A percentile compares a stretch with the other conserved stretches of the same genome.
phyloP scores from a whole-genome alignment of 2,113 vertebrate species.

The Ageneiosus marmoratus region DNA sequence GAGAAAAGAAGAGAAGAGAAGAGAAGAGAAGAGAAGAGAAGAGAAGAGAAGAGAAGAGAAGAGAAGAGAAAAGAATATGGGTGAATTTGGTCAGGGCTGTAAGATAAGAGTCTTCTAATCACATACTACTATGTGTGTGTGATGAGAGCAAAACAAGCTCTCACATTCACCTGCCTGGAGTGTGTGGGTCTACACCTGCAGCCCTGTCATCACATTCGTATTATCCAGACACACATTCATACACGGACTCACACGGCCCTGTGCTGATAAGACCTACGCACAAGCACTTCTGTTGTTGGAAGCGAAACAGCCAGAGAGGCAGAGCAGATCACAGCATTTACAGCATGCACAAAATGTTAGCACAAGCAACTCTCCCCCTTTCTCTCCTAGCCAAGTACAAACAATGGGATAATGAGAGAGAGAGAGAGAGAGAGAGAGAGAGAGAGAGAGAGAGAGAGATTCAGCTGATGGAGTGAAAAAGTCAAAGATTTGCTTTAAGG shows the following conservation, averaged over 20 bases:
- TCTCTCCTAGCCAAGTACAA: conserved; percentile 32
- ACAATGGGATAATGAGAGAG: conserved; percentile 45
- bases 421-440: conserved; percentile 26
- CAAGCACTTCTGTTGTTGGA: conserved; percentile 45
- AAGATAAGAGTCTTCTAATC: conserved; percentile 33
- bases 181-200: conserved; percentile 45
- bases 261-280: conserved; percentile 46
- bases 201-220: conserved; percentile 56
- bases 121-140: conserved; percentile 30
- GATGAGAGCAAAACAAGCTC: conserved; percentile 15
- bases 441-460: conserved; percentile 25
- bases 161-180: conserved; percentile 48
- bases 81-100: neutral
- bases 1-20: neutral
- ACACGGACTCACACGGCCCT: conserved; percentile 36
- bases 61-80: neutral
- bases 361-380: conserved; percentile 43
- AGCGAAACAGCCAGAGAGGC: conserved; percentile 26
- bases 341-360: conserved; percentile 49
- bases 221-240: conserved; percentile 44
- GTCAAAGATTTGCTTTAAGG: conserved; percentile 48
- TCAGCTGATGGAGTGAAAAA: conserved; percentile 46
- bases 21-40: conserved; percentile 9
- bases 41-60: conserved; percentile 2
- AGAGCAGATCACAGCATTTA: conserved; percentile 53